Evolutionary conservation across 2,888 invertebrate species (phyloP).

Genomic region (Plagodis pulveraria): DNA sequence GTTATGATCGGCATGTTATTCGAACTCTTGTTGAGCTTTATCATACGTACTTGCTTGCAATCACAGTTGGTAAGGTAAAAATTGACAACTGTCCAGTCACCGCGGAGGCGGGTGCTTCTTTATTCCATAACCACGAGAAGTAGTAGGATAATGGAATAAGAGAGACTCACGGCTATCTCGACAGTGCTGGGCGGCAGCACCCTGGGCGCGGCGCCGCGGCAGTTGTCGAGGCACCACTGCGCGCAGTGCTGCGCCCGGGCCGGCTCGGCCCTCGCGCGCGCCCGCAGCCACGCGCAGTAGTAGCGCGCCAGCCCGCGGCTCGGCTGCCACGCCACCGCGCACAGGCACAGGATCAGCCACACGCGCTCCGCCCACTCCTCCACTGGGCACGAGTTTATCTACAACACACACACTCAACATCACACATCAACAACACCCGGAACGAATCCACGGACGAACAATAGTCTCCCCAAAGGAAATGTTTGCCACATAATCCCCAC

Average conservation of each 20-base stretch:
- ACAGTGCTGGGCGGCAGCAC: conserved; percentile 95
- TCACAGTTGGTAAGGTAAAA: no score
- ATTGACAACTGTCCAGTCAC: no score
- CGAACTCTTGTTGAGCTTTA: no score
- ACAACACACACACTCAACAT: background rate
- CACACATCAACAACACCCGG: no score
- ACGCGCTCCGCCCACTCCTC: conserved; percentile 93
- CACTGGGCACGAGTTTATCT: conserved; percentile 94
- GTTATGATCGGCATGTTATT: no score
- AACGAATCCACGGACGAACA: no score
- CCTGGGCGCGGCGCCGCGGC: conserved; percentile 93
- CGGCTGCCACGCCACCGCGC: conserved; percentile 96
- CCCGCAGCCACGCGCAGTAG: conserved; percentile 84
- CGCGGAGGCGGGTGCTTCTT: no score
- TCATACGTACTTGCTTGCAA: no score
- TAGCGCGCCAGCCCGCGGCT: conserved; percentile 93
- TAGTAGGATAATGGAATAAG: background rate
- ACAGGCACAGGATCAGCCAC: conserved; percentile 95
- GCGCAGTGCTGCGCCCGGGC: conserved; percentile 90
- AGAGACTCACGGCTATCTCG: conserved; percentile 92
- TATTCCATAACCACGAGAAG: no score
- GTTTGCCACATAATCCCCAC: no score
- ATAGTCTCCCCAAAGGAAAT: no score
- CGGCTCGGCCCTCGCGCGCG: conserved; percentile 55
- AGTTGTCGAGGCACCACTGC: conserved; percentile 97